phyloP scores from a whole-genome alignment of 2,797 vertebrate genomes.

The Coluber constrictor region DNA sequence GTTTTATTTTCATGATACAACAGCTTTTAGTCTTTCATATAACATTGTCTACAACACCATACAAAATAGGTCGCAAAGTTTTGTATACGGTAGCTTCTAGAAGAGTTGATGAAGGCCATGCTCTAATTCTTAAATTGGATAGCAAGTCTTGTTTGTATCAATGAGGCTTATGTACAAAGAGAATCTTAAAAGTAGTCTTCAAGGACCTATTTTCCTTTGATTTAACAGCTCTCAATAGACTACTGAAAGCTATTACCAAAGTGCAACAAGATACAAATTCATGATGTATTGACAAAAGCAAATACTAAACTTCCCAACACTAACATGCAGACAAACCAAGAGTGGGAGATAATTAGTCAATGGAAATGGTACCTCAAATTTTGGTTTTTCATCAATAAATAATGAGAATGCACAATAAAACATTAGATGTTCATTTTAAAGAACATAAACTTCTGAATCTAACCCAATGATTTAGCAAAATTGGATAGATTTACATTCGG shows the following conservation, averaged over 20 bases:
- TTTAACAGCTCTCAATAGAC: neutral
- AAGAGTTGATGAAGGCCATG: neutral
- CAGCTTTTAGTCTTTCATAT: neutral
- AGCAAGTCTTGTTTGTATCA: neutral
- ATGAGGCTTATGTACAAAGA: neutral
- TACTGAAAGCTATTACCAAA: neutral
- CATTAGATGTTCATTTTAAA: neutral
- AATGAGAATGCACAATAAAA: neutral
- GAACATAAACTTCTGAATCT: neutral
- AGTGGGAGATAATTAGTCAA: neutral
- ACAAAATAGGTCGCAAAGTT: neutral
- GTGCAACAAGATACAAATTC: neutral
- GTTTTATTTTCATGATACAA: neutral
- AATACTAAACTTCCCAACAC: neutral
- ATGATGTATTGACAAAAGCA: neutral
- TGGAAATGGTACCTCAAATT: neutral
- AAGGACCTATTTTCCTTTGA: neutral
- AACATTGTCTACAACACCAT: neutral
- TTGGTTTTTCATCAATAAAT: neutral
- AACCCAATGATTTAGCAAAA: neutral
- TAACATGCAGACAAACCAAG: neutral
- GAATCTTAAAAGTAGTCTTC: neutral
- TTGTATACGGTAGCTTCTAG: neutral
- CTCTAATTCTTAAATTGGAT: neutral
- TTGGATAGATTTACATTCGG: neutral